Evolutionary conservation across 1,140 invertebrate species (phyloP).

Genomic region (Drosophila auraria): DNA sequence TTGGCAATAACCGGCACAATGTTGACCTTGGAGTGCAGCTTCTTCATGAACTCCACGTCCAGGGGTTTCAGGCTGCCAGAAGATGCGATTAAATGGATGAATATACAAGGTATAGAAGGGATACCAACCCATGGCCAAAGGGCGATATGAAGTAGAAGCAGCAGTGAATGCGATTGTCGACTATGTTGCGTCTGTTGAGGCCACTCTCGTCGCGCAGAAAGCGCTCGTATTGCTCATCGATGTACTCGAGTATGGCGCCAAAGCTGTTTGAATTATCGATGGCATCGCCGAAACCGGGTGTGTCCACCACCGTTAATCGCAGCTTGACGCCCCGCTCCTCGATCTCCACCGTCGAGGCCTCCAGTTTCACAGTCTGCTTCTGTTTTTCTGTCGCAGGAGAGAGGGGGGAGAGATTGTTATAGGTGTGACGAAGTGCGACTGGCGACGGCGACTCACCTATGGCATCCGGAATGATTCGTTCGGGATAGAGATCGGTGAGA

Average conservation of each 20-base stretch:
- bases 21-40: conserved; percentile 98
- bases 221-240: conserved; percentile 97
- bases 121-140: conserved; percentile 96
- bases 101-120: background rate
- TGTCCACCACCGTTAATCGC: conserved; percentile 96
- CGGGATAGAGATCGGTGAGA: conserved; percentile 96
- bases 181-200: conserved; percentile 95
- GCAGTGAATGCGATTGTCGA: conserved; percentile 97
- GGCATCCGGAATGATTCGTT: conserved; percentile 94
- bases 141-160: conserved; percentile 99
- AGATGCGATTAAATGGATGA: background rate
- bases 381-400: conserved; percentile 89
- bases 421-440: background rate
- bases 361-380: conserved; percentile 94
- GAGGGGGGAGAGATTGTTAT: background rate
- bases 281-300: conserved; percentile 99
- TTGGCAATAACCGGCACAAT: conserved; percentile 99
- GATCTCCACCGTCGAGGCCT: conserved; percentile 97
- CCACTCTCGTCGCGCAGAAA: conserved; percentile 96
- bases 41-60: conserved; percentile 99
- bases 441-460: conserved; percentile 88
- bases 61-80: conserved; percentile 90
- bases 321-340: conserved; percentile 96
- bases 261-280: conserved; percentile 98
- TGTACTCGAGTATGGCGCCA: conserved; percentile 95